Conservation (phyloP, 2,888 invertebrate species). For the Erpobdella octoculata region DNA sequence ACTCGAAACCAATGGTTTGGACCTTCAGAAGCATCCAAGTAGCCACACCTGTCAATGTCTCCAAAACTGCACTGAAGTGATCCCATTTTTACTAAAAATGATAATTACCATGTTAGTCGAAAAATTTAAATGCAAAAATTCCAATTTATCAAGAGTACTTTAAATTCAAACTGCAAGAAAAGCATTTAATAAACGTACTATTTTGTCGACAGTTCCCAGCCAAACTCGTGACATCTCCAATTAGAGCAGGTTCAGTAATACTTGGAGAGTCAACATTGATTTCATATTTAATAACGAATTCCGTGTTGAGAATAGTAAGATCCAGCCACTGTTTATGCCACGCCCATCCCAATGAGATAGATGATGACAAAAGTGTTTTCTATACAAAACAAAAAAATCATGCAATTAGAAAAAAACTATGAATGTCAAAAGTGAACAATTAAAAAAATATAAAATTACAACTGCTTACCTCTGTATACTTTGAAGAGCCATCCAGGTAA, state of each 20-base stretch:
- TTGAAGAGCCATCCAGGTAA: not conserved
- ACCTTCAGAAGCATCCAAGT: conserved; percentile 20
- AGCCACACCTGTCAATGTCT: conserved; percentile 25
- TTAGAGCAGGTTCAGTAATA: conserved; percentile 2
- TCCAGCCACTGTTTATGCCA: conserved; percentile 29
- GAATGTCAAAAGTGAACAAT: no score
- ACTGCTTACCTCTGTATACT: conserved; percentile 17
- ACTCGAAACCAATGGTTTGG: conserved; percentile 23
- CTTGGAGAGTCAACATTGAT: not conserved
- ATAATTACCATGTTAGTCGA: no score
- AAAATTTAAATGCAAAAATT: no score
- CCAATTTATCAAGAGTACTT: no score
- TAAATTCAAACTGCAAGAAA: no score
- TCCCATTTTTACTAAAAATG: no score
- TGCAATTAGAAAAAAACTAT: not conserved
- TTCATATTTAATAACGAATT: not conserved
- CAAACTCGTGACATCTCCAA: conserved; percentile 11
- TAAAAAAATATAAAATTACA: not conserved
- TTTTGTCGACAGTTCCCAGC: conserved; percentile 6
- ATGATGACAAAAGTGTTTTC: no score
- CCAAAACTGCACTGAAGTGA: conserved; percentile 15
- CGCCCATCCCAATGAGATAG: not conserved
- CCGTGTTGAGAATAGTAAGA: not conserved
- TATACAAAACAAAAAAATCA: not conserved
- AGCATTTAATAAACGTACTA: no score